phyloP scores from a whole-genome alignment of 2,888 invertebrate genomes.

The Zonitis immaculata region DNA sequence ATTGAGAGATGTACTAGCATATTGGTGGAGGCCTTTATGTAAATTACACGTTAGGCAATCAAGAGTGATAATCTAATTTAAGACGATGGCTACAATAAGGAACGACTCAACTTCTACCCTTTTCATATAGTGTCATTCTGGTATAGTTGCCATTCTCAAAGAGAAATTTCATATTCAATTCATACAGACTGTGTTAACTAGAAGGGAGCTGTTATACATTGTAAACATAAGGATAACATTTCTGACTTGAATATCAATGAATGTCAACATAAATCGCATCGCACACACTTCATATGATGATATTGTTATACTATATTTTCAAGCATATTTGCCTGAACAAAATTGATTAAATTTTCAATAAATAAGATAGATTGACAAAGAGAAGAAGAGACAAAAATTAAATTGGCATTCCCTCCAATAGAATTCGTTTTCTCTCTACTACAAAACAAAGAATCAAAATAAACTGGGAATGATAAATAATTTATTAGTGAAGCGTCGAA shows the following conservation, averaged over 20 bases:
- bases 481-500: constrained; percentile 23
- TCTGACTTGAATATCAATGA: constrained; percentile 32
- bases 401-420: no score
- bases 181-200: constrained; percentile 33
- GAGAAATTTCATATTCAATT: constrained; percentile 36
- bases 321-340: no score
- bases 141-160: constrained; percentile 20
- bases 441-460: constrained; percentile 8
- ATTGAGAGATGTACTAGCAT: neutral
- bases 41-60: constrained; percentile 22
- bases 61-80: constrained; percentile 22
- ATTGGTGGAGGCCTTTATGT: constrained; percentile 15
- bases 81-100: constrained; percentile 14
- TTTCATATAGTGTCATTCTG: constrained; percentile 4
- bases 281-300: no score
- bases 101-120: constrained; percentile 3
- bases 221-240: constrained; percentile 35
- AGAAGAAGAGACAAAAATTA: no score
- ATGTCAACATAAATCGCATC: neutral
- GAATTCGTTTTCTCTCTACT: no score
- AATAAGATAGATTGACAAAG: no score
- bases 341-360: no score
- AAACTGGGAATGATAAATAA: constrained; percentile 20
- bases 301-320: no score
- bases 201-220: constrained; percentile 35